Evolutionary conservation across 1,140 invertebrate genomes (phyloP), one percentile per base, ranked within the genome.

Genomic region (Drosophila chauvacae): DNA sequence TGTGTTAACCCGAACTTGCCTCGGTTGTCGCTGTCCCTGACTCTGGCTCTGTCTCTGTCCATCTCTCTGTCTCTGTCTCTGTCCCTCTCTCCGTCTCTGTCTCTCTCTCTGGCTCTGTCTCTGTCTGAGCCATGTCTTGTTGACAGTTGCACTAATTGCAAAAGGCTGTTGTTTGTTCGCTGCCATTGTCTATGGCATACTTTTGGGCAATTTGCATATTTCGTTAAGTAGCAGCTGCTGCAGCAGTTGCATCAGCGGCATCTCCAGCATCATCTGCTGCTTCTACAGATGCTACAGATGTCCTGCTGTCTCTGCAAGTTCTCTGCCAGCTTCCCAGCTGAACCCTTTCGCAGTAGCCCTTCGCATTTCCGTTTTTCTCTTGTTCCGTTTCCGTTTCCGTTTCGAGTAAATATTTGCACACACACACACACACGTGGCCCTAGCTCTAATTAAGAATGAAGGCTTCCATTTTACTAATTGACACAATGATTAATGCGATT

Each of bases 141-240:
- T 88, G 83, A 87, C 83, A 88, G 84, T 87, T 87, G 84, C 83
- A 87, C 83, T 87, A 87, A 87, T 88, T 87, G 84, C 83, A 69
- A 88, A 87, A 87, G 83, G 80, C 84, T 87, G 83, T 86, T 87
- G 83, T 86, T 88, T 88, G 72, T 55, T 80, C 57, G 55, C 37
- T 62, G 48, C 57, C 74, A 61, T 64, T 86, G 79, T 86, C 71
- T 65, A 23, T 72, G 55, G 84, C 80, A 80, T 60, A 83, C 84
- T 87, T 82, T 88, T 77, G 73, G 83, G 57, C 80, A 87, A 84
- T 87, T 87, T 87, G 85, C 83, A 87, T 87, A 88, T 87, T 87
- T 80, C 77, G 83, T 88, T 87, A 88, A 87, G 84, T 80, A 88
- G 82, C 20, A 30, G 18, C 30, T 26, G 45, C 61, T 26, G 35